phyloP scores from a whole-genome alignment of 2,113 vertebrate genomes.

The Rynchops niger region DNA sequence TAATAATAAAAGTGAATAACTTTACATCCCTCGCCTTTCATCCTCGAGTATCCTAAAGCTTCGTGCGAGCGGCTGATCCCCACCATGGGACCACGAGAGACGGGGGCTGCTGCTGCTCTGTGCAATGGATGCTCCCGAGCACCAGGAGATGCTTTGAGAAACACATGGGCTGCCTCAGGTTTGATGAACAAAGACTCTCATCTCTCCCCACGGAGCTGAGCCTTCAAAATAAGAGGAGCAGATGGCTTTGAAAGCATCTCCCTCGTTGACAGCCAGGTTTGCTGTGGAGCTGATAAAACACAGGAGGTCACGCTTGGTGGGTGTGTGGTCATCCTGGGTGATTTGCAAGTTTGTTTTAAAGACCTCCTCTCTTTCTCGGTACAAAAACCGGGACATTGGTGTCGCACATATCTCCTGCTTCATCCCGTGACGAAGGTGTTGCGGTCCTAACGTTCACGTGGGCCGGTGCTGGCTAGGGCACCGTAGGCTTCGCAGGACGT shows the following conservation, averaged over 20 bases:
- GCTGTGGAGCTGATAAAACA: not conserved
- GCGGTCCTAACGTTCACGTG: fast-evolving
- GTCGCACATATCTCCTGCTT: not conserved
- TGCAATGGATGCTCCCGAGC: not conserved
- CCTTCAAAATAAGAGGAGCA: not conserved
- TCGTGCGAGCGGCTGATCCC: fast-evolving
- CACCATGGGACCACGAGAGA: fast-evolving
- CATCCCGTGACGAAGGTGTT: fast-evolving
- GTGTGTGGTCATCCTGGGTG: not conserved
- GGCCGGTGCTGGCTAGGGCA: not conserved
- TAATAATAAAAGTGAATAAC: not conserved
- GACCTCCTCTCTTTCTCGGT: not conserved
- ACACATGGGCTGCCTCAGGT: not conserved
- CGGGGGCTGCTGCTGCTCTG: not conserved
- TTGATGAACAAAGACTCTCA: not conserved
- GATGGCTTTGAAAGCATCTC: not conserved
- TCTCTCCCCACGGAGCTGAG: not conserved
- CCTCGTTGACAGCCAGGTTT: not conserved
- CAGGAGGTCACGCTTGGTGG: not conserved
- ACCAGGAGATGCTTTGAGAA: not conserved
- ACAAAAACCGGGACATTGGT: not conserved
- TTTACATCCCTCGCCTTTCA: not conserved
- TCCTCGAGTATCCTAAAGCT: not conserved
- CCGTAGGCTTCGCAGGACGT: fast-evolving
- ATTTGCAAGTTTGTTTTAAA: not conserved